Evolutionary conservation across 2,888 invertebrate genomes (phyloP).

Genomic region (Tetragonula carbonaria): DNA sequence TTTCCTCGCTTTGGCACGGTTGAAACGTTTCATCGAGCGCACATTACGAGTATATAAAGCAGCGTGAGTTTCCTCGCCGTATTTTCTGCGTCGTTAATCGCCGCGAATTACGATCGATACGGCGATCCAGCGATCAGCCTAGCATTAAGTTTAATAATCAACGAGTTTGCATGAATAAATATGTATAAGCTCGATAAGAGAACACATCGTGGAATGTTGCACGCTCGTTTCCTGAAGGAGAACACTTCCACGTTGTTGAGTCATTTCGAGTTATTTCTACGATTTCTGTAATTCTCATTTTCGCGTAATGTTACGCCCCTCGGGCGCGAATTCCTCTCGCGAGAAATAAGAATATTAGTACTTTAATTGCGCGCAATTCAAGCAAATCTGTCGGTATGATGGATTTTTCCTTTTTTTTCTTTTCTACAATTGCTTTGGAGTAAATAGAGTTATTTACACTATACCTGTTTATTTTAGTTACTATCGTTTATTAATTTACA

Average conservation of each 20-base stretch:
- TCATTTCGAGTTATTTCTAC: neutral
- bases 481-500: too few species aligned
- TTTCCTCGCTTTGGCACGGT: neutral
- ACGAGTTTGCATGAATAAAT: slow-evolving; percentile 18
- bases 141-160: slow-evolving; percentile 21
- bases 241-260: neutral
- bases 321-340: too few species aligned
- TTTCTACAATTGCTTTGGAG: too few species aligned
- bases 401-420: too few species aligned
- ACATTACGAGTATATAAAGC: slow-evolving; percentile 18
- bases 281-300: neutral
- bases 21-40: slow-evolving; percentile 16
- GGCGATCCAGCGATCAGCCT: slow-evolving; percentile 3
- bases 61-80: slow-evolving; percentile 40
- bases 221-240: neutral
- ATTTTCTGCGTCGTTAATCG: slow-evolving; percentile 44
- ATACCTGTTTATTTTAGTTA: too few species aligned
- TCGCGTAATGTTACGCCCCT: neutral
- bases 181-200: neutral
- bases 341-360: too few species aligned
- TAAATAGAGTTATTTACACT: too few species aligned
- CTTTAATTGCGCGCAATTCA: too few species aligned
- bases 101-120: slow-evolving; percentile 45
- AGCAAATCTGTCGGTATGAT: too few species aligned
- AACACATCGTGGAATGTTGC: slow-evolving; percentile 10